Base-by-base conservation (phyloP, 2,113 vertebrate genomes). In the Megalops atlanticus region DNA sequence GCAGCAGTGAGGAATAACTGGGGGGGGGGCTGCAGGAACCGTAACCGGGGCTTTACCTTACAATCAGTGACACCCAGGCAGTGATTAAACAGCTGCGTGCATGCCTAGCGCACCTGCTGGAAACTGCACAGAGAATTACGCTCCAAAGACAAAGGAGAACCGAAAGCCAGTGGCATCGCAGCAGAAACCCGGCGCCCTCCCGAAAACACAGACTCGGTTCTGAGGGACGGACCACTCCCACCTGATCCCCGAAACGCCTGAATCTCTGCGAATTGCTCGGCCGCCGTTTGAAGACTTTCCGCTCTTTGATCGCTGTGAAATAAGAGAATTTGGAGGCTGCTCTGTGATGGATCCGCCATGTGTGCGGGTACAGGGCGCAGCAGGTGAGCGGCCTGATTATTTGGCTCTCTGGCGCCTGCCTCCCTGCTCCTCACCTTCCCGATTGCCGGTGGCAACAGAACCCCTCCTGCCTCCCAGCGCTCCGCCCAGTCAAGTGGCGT, bases 341-440 rank as follows among this genome's bases (percentile, higher is more conserved):
- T 64, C 18, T 31, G 27, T n/a, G 58, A 31, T 11, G n/a, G 58
- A 64, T 64, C 58, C 3, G 24, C 58, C 4, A 11, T 64, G n/a
- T 31, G 58, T 10, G 7, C 7, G 58, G 58, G 31, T 0, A 10
- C 35, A 39, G 35, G 76, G 76, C 39, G 40, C 38, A 36, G 36
- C 54, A 52, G 54, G 77, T 41, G 77, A 64, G 77, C 54, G 6
- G 38, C 21, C 11, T 21, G n/a, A 64, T 64, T n/a, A 64, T 64
- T 64, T 31, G 58, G 58, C 58, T 64, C 31, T 78, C 54, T 75
- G 41, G 27, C 24, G 39, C 73, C 5, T 38, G 10, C 40, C n/a
- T 27, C 18, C 4, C 39, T 41, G 38, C 36, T 21, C 52, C 36
- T 58, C 76, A 74, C 24, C 39, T 39, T 7, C 31, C 58, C 31